Evolutionary conservation across 2,888 invertebrate species (phyloP), one percentile per base, ranked within the genome.

Genomic region (Volucella inanis): DNA sequence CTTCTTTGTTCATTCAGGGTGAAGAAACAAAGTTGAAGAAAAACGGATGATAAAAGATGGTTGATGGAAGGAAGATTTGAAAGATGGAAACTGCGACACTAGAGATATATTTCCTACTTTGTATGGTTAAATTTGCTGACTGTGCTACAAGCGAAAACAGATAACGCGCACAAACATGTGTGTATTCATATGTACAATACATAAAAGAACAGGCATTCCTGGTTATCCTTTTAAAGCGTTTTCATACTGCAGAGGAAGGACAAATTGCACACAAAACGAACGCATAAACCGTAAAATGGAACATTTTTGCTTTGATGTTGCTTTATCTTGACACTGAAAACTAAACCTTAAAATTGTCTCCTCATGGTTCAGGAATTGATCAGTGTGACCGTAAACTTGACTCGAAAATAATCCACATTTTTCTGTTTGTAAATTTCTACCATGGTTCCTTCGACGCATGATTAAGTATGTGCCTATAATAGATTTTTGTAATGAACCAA

Each of bases 121-220:
- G 76, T 64, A 70, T 68, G 75, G 75, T 52, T 61, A 38, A 57
- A 71, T 67, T 64, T 75, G 81, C 76, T 76, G 67, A 81, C 75
- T 72, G 47, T 9, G 57, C 14, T 43, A 47, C 11, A 49, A 59
- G 18, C 14, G 41, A 52, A 43, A 43, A 15, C 43, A 50, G 61
- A 72, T 61, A 70, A 39, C 39, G 38, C 15, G n/a, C 65, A 54
- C 22, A 22, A n/a, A 43, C 49, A 22, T 50, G 11, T 22, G 8
- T 18, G 31, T 43, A 18, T n/a, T n/a, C n/a, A n/a, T n/a, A n/a
- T n/a, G n/a, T n/a, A n/a, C n/a, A n/a, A 47, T 43, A 55, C 22
- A 15, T 47, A 38, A 41, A 50, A 14, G 52, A 71, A 18, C 43
- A 71, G 18, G 18, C 55, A 55, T 55, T 62, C 64, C 18, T 31